Evolutionary conservation across 2,113 vertebrate genomes (phyloP).

Genomic region (Pelusios castaneus): DNA sequence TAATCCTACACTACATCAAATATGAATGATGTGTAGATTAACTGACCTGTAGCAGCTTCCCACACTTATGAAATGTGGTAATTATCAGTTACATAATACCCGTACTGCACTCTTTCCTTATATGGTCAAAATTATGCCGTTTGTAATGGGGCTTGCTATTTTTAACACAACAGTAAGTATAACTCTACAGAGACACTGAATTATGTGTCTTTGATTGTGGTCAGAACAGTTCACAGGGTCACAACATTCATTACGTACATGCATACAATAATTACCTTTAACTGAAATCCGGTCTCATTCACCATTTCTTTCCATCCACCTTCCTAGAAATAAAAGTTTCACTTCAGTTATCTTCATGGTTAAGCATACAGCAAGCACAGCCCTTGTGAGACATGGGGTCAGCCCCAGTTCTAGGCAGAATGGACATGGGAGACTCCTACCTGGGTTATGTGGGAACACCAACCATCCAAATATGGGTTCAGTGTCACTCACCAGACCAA

Average conservation of each 20-base stretch:
- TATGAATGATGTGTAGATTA: background rate
- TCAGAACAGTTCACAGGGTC: background rate
- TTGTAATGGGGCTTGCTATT: background rate
- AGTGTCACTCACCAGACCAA: background rate
- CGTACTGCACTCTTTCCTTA: background rate
- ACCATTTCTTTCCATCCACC: conserved; percentile 93
- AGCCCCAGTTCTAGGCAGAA: background rate
- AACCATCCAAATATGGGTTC: background rate
- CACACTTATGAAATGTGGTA: background rate
- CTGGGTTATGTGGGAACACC: background rate
- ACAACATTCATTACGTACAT: background rate
- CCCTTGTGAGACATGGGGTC: background rate
- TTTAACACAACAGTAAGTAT: background rate
- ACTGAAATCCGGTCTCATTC: conserved; percentile 93
- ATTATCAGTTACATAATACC: background rate
- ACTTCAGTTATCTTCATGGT: conserved; percentile 15
- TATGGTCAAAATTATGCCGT: background rate
- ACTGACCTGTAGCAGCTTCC: background rate
- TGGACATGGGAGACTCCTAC: background rate
- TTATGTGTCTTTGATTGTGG: background rate
- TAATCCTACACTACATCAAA: background rate
- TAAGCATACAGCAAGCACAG: background rate
- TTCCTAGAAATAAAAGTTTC: conserved; percentile 82
- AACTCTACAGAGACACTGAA: background rate
- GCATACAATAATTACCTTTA: conserved; percentile 83